Conservation (phyloP, 2,113 vertebrate genomes). For the Tragelaphus strepsiceros region DNA sequence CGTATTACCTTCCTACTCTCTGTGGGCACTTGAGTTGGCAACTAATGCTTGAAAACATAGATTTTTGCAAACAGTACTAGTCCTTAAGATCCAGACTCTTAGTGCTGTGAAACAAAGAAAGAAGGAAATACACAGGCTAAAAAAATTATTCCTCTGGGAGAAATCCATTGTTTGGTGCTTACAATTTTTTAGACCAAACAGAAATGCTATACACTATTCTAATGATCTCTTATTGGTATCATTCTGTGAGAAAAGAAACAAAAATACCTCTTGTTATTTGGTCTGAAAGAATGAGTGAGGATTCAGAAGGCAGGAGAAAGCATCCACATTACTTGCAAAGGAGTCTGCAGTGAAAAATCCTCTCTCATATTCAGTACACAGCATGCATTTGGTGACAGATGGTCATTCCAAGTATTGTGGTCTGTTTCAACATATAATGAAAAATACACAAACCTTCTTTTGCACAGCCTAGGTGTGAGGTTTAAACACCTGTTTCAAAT, state of each 20-base stretch:
- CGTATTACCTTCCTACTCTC: neutral
- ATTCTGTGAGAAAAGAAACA: constrained; percentile 15
- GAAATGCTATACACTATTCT: neutral
- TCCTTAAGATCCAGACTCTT: neutral
- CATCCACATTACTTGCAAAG: constrained; percentile 9
- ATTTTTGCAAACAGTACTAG: neutral
- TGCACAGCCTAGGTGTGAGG: constrained; percentile 65
- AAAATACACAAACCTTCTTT: constrained; percentile 83
- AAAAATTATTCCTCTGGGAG: neutral
- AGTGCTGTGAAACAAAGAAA: neutral
- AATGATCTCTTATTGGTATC: neutral
- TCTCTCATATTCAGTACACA: constrained; percentile 44
- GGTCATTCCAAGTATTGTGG: constrained; percentile 67
- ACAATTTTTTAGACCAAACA: neutral
- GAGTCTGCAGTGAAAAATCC: constrained; percentile 14
- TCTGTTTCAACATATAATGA: constrained; percentile 75
- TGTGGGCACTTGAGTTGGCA: neutral
- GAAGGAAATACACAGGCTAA: neutral
- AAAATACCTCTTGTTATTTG: neutral
- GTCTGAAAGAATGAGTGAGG: neutral
- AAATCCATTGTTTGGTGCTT: neutral
- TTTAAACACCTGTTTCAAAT: constrained; percentile 83
- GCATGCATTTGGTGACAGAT: constrained; percentile 74
- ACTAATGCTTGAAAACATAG: neutral
- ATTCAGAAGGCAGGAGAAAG: neutral